These are phyloP conservation scores for Yponomeuta malinellus DNA, from an alignment of 2,888 invertebrate species.

Conservation along the genomic window DNA sequence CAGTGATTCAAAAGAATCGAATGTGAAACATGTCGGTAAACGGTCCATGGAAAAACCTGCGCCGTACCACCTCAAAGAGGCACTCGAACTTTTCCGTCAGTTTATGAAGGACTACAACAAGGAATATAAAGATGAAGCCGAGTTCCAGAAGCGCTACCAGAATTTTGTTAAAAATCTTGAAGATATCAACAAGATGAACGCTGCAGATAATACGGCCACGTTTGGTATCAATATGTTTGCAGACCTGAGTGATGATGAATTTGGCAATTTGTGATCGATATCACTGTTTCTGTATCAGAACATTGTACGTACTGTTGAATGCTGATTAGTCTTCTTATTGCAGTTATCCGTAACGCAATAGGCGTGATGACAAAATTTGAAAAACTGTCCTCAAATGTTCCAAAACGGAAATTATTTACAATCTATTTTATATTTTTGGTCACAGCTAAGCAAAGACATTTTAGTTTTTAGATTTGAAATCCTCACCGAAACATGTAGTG, in stretches of 20 bases:
- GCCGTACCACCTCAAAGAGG: constrained; percentile 44
- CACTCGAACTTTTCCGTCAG: constrained; percentile 37
- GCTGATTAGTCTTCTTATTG: too few relatives aligned
- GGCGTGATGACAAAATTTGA: too few relatives aligned
- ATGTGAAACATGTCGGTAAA: not conserved
- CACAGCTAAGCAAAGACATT: too few relatives aligned
- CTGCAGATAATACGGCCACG: constrained; percentile 26
- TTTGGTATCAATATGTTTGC: constrained; percentile 48
- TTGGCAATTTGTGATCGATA: not conserved
- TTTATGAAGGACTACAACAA: constrained; percentile 42
- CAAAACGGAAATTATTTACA: too few relatives aligned
- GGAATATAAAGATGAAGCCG: constrained; percentile 37
- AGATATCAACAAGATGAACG: constrained; percentile 45
- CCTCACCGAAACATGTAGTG: too few relatives aligned
- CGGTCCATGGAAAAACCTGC: constrained; percentile 24
- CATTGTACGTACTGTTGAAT: too few relatives aligned
- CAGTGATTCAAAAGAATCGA: not conserved
- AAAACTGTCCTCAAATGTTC: too few relatives aligned
- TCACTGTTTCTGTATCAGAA: not conserved
- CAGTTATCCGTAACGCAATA: too few relatives aligned
- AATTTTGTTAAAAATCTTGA: constrained; percentile 43
- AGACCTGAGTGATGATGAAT: constrained; percentile 37
- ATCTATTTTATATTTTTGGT: too few relatives aligned
- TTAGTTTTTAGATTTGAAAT: too few relatives aligned
- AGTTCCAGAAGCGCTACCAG: constrained; percentile 35